phyloP scores from a whole-genome alignment of 2,888 invertebrate genomes.

The Marronus borbonicus region DNA sequence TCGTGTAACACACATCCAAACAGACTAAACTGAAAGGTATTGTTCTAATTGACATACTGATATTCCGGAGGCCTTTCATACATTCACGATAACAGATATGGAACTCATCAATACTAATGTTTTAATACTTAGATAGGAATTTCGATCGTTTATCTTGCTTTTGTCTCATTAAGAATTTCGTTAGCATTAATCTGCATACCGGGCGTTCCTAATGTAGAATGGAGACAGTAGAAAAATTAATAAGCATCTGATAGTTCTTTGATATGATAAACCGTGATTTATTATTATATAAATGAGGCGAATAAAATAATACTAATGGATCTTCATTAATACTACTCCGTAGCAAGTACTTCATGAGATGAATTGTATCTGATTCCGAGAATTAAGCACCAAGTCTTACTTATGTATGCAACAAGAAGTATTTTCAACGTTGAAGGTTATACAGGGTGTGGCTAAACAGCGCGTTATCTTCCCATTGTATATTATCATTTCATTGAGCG shows the following conservation, averaged over 20 bases:
- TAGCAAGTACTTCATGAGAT: neutral
- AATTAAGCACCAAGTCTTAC: neutral
- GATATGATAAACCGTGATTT: conserved; percentile 26
- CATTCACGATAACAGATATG: conserved; percentile 34
- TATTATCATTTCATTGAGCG: no score
- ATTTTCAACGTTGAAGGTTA: no score
- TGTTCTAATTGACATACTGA: conserved; percentile 43
- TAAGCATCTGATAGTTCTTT: conserved; percentile 31
- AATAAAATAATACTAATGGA: conserved; percentile 20
- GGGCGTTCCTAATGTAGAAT: conserved; percentile 23
- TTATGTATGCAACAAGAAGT: no score
- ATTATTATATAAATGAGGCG: conserved; percentile 16
- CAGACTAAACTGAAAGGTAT: conserved; percentile 21
- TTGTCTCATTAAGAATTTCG: conserved; percentile 34
- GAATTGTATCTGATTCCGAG: neutral
- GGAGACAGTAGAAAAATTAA: conserved; percentile 20
- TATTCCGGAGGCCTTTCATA: conserved; percentile 19
- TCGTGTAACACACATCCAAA: conserved; percentile 6
- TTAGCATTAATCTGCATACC: conserved; percentile 37
- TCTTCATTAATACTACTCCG: conserved; percentile 3
- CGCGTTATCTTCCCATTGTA: no score
- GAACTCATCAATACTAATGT: conserved; percentile 41
- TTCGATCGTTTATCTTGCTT: conserved; percentile 37
- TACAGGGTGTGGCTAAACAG: no score
- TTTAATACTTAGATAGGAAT: conserved; percentile 39